A percentile compares a stretch with the other conserved stretches of the same genome.
These are phyloP conservation scores for Limosa lapponica DNA, from an alignment of 2,797 vertebrate genomes.

Conservation along the genomic window DNA sequence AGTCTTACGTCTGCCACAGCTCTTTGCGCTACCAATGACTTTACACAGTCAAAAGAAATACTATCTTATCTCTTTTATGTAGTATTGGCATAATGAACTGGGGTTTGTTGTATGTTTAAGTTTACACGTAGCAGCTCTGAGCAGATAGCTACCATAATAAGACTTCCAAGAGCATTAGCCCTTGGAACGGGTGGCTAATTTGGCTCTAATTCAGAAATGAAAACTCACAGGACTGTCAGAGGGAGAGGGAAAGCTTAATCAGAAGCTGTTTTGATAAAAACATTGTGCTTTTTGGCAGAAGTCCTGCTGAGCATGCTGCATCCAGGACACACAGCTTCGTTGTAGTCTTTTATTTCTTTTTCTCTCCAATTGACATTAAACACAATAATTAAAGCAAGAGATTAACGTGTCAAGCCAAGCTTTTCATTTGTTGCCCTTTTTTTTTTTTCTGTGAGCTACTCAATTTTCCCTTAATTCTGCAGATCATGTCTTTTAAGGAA, in stretches of 20 bases:
- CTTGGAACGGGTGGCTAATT: background rate
- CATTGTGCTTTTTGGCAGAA: constrained; percentile 25
- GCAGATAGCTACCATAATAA: background rate
- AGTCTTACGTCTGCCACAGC: background rate
- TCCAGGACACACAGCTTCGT: constrained; percentile 13
- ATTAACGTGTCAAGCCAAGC: constrained; percentile 47
- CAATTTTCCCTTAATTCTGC: constrained; percentile 41
- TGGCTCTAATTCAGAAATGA: constrained; percentile 5
- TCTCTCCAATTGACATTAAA: constrained; percentile 29
- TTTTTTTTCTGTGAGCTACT: background rate
- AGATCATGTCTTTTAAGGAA: constrained; percentile 7
- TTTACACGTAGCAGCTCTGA: background rate
- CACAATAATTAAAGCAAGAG: constrained; percentile 48
- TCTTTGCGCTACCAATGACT: background rate
- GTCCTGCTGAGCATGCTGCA: background rate
- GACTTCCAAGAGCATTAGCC: background rate
- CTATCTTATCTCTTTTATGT: background rate
- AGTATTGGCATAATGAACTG: background rate
- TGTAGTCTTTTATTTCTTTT: constrained; percentile 2
- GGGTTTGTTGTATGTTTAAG: background rate
- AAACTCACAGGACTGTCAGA: background rate
- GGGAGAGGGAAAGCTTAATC: constrained; percentile 16
- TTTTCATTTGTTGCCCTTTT: background rate
- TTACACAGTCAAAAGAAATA: background rate
- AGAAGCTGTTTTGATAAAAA: constrained; percentile 50